phyloP scores from a whole-genome alignment of 2,797 vertebrate genomes.

The Naso thynnoides region DNA sequence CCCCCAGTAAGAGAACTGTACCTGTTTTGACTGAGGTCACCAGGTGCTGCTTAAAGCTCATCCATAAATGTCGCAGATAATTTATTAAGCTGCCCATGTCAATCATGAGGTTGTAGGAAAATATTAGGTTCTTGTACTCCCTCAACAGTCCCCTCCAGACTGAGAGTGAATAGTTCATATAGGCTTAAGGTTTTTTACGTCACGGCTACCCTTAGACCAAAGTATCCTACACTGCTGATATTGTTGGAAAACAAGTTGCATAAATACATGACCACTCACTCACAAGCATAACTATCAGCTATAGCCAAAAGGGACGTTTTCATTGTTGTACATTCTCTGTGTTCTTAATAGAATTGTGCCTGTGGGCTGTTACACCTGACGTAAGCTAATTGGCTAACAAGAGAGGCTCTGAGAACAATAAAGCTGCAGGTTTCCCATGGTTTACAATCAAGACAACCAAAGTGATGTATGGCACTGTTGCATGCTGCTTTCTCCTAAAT shows the following conservation, averaged over 20 bases:
- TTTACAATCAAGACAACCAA: slow-evolving; percentile 3
- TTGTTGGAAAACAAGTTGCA: slow-evolving; percentile 38
- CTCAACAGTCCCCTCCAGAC: slow-evolving; percentile 45
- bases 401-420: slow-evolving; percentile 70
- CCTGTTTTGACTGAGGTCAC: slow-evolving; percentile 45
- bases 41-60: slow-evolving; percentile 60
- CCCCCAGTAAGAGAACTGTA: slow-evolving; percentile 44
- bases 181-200: slow-evolving; percentile 52
- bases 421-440: slow-evolving; percentile 47
- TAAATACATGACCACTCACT: slow-evolving; percentile 55
- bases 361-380: slow-evolving; percentile 62
- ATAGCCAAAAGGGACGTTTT: slow-evolving; percentile 59
- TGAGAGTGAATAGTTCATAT: slow-evolving; percentile 58
- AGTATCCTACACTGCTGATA: slow-evolving; percentile 9
- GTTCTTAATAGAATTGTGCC: slow-evolving; percentile 62
- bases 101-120: slow-evolving; percentile 38
- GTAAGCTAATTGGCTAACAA: slow-evolving; percentile 75
- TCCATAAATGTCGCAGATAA: slow-evolving; percentile 54
- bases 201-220: slow-evolving; percentile 15
- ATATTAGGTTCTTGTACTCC: slow-evolving; percentile 48
- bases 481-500: not conserved
- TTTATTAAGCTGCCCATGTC: slow-evolving; percentile 46
- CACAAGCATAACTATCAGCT: slow-evolving; percentile 62
- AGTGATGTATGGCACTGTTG: not conserved
- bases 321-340: slow-evolving; percentile 62